phyloP scores from a whole-genome alignment of 2,797 vertebrate genomes.

The Pangasius mekongensis region DNA sequence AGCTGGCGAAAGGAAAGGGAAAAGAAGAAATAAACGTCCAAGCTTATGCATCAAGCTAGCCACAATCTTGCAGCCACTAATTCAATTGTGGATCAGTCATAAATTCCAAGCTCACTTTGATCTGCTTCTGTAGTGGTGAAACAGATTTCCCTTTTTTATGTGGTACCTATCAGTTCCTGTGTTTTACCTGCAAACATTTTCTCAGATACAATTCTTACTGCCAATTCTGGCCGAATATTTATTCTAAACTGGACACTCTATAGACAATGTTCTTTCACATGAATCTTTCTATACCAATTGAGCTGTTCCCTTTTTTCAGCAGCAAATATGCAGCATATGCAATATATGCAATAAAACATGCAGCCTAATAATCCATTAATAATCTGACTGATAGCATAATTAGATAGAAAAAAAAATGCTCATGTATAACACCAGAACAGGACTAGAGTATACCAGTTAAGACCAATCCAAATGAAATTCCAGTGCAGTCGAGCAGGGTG shows the following conservation, averaged over 20 bases:
- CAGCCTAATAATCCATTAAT: not conserved
- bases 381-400: not conserved
- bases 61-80: not conserved
- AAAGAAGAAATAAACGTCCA: not conserved
- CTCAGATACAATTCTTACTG: not conserved
- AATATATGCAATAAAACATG: not conserved
- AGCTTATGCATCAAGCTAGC: constrained; percentile 13
- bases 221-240: not conserved
- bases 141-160: not conserved
- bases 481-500: not conserved
- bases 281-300: not conserved
- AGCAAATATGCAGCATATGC: not conserved
- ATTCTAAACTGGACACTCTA: not conserved
- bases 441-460: not conserved
- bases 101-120: not conserved
- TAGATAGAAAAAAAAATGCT: not conserved
- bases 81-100: constrained; percentile 5
- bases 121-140: not conserved
- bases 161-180: not conserved
- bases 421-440: not conserved
- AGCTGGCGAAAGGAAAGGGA: not conserved
- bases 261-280: not conserved
- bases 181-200: not conserved
- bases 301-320: not conserved
- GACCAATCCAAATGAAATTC: not conserved